phyloP scores from a whole-genome alignment of 53 echinoderm and acorn worm genomes.

The Patiria pectinifera region DNA sequence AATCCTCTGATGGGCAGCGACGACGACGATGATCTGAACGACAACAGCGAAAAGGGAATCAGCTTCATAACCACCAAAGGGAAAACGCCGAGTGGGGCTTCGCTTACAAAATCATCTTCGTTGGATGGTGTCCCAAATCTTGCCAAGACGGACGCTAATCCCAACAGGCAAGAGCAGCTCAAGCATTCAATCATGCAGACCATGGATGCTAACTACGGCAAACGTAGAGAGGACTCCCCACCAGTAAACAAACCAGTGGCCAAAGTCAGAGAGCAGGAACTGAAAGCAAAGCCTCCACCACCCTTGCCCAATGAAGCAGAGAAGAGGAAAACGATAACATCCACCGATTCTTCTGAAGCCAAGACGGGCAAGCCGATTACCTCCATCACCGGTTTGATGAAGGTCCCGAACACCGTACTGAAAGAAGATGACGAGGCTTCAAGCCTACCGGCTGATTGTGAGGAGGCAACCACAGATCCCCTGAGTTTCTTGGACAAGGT shows the following conservation, averaged over 20 bases:
- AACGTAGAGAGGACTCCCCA: conserved; percentile 16
- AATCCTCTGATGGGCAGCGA: conserved; percentile 78
- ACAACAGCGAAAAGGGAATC: conserved; percentile 28
- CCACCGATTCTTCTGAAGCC: conserved; percentile 15
- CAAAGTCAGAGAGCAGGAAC: conserved; percentile 60
- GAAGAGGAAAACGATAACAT: not conserved
- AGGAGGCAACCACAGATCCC: conserved; percentile 86
- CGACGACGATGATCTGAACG: conserved; percentile 69
- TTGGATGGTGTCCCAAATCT: conserved; percentile 20
- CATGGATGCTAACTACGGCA: conserved; percentile 30
- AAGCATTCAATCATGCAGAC: not conserved
- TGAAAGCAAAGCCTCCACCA: not conserved
- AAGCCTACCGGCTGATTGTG: conserved; percentile 69
- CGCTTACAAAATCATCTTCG: conserved; percentile 45
- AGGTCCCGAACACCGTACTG: conserved; percentile 76
- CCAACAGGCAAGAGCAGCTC: conserved; percentile 22
- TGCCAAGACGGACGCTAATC: conserved; percentile 4
- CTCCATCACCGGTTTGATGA: conserved; percentile 78
- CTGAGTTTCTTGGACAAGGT: conserved; percentile 86
- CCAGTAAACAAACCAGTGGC: conserved; percentile 55
- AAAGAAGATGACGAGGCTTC: conserved; percentile 74
- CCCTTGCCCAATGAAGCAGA: conserved; percentile 21
- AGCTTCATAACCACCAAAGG: conserved; percentile 32
- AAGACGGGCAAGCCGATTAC: conserved; percentile 48
- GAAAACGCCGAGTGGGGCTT: not conserved